Percentiles rank a stretch among this genome's conserved stretches.
phyloP scores from a whole-genome alignment of 2,888 invertebrate species.

The Pilophorus perplexus region DNA sequence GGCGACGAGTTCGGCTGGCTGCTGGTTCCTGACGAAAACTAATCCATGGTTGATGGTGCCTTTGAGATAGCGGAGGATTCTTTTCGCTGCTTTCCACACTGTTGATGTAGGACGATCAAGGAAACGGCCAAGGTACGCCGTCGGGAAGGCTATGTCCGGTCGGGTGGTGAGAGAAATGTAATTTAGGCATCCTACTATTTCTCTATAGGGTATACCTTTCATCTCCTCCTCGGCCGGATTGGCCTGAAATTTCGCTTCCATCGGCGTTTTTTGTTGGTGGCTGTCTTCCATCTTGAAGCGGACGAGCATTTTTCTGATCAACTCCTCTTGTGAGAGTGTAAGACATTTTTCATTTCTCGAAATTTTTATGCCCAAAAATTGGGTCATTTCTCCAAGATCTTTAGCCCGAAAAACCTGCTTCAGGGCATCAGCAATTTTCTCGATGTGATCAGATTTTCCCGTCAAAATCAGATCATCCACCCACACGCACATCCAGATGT shows the following conservation, averaged over 20 bases:
- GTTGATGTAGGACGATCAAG: neutral
- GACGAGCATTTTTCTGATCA: constrained; percentile 17
- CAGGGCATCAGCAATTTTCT: constrained; percentile 13
- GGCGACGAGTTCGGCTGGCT: neutral
- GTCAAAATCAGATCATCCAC: constrained; percentile 39
- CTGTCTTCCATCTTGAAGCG: constrained; percentile 27
- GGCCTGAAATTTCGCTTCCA: constrained; percentile 39
- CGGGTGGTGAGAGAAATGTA: constrained; percentile 15
- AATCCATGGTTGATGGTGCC: neutral
- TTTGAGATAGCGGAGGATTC: neutral
- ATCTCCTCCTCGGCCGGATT: neutral
- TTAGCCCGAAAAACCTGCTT: constrained; percentile 37
- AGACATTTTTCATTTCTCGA: constrained; percentile 1
- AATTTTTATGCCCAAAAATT: constrained; percentile 40
- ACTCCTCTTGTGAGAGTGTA: constrained; percentile 4
- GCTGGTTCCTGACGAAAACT: neutral
- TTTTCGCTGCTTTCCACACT: neutral
- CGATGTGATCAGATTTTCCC: constrained; percentile 13
- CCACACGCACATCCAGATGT: constrained; percentile 5
- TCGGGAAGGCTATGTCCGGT: constrained; percentile 4
- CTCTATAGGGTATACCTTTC: constrained; percentile 35
- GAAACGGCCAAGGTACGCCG: neutral
- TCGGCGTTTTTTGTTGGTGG: constrained; percentile 27
- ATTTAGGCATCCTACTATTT: constrained; percentile 38
- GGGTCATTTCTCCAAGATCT: constrained; percentile 13